Conservation (phyloP, 1,140 invertebrate species). For the Lanistes nyassanus region DNA sequence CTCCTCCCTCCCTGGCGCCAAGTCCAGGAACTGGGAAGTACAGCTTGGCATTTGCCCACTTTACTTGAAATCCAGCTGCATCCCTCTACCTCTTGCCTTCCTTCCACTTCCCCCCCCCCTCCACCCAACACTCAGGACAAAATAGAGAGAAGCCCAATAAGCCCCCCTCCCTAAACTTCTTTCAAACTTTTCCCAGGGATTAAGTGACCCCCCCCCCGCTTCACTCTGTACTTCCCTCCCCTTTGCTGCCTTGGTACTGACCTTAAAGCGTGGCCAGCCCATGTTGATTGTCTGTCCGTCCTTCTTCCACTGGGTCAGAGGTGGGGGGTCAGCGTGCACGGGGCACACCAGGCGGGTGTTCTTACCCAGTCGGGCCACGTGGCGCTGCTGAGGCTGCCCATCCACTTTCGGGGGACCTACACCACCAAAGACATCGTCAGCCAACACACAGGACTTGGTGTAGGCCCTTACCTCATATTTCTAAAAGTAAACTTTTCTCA, state of each 20-base stretch:
- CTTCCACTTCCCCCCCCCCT: too few relatives aligned
- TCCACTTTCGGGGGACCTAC: conserved; percentile 52
- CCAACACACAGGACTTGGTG: background rate
- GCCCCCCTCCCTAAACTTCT: background rate
- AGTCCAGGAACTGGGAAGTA: too few relatives aligned
- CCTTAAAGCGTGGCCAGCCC: conserved; percentile 68
- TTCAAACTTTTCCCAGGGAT: too few relatives aligned
- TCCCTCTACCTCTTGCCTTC: too few relatives aligned
- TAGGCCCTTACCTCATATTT: too few relatives aligned
- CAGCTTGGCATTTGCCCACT: too few relatives aligned
- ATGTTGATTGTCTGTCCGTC: conserved; percentile 68
- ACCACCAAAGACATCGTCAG: conserved; percentile 34
- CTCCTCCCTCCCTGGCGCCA: background rate
- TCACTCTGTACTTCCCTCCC: too few relatives aligned
- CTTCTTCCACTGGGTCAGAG: conserved; percentile 64
- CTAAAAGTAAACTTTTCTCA: too few relatives aligned
- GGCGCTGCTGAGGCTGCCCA: conserved; percentile 33
- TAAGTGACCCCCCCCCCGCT: background rate
- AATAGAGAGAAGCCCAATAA: background rate
- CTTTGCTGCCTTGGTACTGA: background rate
- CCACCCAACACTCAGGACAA: too few relatives aligned
- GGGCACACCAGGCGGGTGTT: conserved; percentile 59
- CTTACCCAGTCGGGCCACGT: conserved; percentile 50
- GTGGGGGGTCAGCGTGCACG: conserved; percentile 53
- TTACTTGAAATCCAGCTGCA: too few relatives aligned